Evolutionary conservation across 2,888 invertebrate genomes (phyloP).

Genomic region (Pammene aurita): DNA sequence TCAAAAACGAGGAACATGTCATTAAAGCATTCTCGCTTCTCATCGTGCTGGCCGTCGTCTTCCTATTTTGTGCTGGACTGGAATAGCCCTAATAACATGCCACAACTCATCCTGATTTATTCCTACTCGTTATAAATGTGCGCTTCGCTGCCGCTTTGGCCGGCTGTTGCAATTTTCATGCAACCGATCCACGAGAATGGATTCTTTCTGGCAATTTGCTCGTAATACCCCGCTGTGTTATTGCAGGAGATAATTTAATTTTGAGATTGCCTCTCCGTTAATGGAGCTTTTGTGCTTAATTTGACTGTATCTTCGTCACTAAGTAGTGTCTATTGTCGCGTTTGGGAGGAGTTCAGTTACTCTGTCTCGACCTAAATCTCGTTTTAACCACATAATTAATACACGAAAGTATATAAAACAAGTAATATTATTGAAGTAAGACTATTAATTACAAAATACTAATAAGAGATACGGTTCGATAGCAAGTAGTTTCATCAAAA

Average conservation of each 20-base stretch:
- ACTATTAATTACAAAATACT: no score
- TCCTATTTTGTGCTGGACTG: constrained; percentile 73
- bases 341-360: constrained; percentile 44
- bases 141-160: constrained; percentile 78
- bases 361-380: not conserved
- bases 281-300: constrained; percentile 63
- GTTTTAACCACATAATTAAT: not conserved
- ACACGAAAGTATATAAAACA: not conserved
- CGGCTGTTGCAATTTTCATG: constrained; percentile 80
- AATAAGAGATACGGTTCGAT: no score
- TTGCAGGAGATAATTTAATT: constrained; percentile 69
- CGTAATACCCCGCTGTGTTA: constrained; percentile 63
- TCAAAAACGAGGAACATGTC: constrained; percentile 57
- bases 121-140: constrained; percentile 82
- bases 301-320: constrained; percentile 52
- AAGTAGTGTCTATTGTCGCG: constrained; percentile 52
- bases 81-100: constrained; percentile 81
- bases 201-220: constrained; percentile 78
- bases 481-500: no score
- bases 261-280: constrained; percentile 58
- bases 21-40: constrained; percentile 65
- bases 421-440: not conserved
- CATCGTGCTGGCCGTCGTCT: constrained; percentile 70
- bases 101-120: constrained; percentile 84
- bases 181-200: constrained; percentile 77